These are phyloP conservation scores for Myripristis jacobus DNA, from an alignment of 2,797 vertebrate species.

Conservation along the genomic window DNA sequence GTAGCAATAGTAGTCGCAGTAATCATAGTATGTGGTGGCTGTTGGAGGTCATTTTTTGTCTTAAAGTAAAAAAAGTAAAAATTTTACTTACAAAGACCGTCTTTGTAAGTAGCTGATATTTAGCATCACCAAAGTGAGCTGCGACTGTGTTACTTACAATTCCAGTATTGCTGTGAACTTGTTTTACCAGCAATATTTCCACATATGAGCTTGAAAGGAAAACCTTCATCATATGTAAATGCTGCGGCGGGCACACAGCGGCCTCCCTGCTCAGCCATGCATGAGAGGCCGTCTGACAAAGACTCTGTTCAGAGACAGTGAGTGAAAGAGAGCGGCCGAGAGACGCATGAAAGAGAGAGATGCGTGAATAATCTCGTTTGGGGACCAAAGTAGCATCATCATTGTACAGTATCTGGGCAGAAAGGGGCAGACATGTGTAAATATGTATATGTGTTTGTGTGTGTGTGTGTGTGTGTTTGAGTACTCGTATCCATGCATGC, in stretches of 20 bases:
- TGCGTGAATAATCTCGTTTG: slow-evolving; percentile 43
- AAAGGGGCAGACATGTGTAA: background rate
- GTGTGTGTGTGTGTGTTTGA: background rate
- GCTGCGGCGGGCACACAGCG: background rate
- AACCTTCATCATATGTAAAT: slow-evolving; percentile 23
- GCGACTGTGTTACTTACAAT: no score
- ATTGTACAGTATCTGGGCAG: slow-evolving; percentile 49
- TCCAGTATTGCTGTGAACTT: background rate
- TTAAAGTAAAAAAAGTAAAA: no score
- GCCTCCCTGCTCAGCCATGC: slow-evolving; percentile 12
- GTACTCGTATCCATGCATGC: slow-evolving; percentile 21
- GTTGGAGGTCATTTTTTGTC: no score
- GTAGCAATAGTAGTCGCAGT: no score
- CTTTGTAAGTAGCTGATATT: no score
- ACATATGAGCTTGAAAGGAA: background rate
- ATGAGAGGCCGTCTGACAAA: slow-evolving; percentile 7
- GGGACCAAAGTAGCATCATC: slow-evolving; percentile 37
- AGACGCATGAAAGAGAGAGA: slow-evolving; percentile 22
- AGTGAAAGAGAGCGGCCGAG: background rate
- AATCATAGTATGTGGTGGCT: no score
- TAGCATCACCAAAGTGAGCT: no score
- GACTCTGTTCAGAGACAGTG: background rate
- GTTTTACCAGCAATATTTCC: background rate
- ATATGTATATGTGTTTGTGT: slow-evolving; percentile 6
- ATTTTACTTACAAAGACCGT: no score